Base-by-base conservation (phyloP, 2,113 vertebrate species). In the Percina caprodes region DNA sequence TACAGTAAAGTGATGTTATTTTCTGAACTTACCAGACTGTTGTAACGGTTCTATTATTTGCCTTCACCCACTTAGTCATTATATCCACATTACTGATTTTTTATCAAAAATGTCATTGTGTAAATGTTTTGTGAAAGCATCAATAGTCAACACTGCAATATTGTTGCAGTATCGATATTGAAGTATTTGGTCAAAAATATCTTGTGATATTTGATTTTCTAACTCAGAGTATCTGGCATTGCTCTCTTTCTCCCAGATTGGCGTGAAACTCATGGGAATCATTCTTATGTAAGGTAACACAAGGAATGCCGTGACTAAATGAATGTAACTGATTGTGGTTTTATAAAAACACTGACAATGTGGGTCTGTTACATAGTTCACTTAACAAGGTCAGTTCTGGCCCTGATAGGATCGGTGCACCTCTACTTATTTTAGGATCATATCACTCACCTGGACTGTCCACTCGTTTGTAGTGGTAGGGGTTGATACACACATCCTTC, bases 401-500 rank as follows among this genome's bases (percentile, higher is more conserved):
- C 14, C 11, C 49, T 12, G 8, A 63, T 14, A 21, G n/a, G n/a
- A 26, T 7, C 23, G 2, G 46, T 24, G 45, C 5, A 79, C 13
- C 2, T 0, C 35, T 23, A 30, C 5, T 8, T 46, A 33, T 6
- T 45, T 39, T 9, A 61, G 23, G 7, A 13, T 11, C 19, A 35
- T 6, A 19, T 62, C 7, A 16, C 97, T 93, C 92, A 99, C 98
- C 98, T 71, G 98, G 98, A 90, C 98, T 99, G 85, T 99, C 98
- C 49, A 99, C 98, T 4, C 98, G 94, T 92, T 99, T 99, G 86
- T 99, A 99, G 95, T 99, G 98, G 94, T 99, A 99, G 69, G 98
- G 98, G 83, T 99, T 99, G 94, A 99, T 99, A 88, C 98, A 99
- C 82, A 99, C 98, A 46, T 99, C 98, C 94, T 99, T 99, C 95